phyloP scores from a whole-genome alignment of 2,113 vertebrate genomes.

The Sylvia atricapilla region DNA sequence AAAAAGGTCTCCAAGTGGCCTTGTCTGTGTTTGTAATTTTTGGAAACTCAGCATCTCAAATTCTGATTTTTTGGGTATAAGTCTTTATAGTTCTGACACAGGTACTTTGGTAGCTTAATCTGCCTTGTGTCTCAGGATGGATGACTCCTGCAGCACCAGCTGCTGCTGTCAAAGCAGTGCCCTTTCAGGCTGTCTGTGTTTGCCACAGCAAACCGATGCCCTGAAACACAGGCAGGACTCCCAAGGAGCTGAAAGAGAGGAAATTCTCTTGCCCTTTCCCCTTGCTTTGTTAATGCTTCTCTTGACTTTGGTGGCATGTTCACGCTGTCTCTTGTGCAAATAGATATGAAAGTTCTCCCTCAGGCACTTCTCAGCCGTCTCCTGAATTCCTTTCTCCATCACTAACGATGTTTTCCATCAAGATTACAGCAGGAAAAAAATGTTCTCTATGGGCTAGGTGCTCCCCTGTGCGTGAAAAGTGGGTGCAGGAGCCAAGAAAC shows the following conservation, averaged over 20 bases:
- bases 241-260: background rate
- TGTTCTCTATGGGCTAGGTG: slow-evolving; percentile 37
- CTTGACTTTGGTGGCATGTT: background rate
- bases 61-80: background rate
- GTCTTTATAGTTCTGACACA: background rate
- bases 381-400: slow-evolving; percentile 18
- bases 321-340: background rate
- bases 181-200: rapidly evolving
- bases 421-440: slow-evolving; percentile 50
- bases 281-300: background rate
- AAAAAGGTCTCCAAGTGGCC: background rate
- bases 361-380: background rate
- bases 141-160: background rate
- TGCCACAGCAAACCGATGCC: rapidly evolving
- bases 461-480: slow-evolving; percentile 37
- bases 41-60: background rate
- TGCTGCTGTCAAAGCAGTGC: background rate
- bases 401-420: slow-evolving; percentile 22
- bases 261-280: slow-evolving; percentile 4
- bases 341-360: slow-evolving; percentile 10
- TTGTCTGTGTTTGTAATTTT: background rate
- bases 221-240: background rate
- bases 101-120: rapidly evolving
- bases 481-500: background rate
- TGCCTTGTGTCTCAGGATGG: background rate